Evolutionary conservation across 35 echinoderm and acorn worm genomes (phyloP).

Genomic region (Patiria miniata): DNA sequence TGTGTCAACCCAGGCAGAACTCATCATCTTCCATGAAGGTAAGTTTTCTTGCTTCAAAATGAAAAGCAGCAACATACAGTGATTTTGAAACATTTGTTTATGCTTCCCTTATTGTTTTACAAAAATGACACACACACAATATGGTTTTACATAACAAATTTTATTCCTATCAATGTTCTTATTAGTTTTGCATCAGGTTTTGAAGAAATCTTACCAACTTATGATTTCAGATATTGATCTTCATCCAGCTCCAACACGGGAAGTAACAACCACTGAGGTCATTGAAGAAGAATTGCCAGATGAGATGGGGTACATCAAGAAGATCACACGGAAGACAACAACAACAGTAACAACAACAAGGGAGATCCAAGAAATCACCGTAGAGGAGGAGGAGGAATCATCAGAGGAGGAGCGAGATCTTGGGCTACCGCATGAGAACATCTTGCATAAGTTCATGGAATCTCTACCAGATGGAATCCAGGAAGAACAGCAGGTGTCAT

Average conservation of each 20-base stretch:
- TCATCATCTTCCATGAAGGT: constrained; percentile 65
- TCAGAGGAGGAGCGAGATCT: constrained; percentile 54
- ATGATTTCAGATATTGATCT: background rate
- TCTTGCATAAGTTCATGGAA: constrained; percentile 73
- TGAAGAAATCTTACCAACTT: no score
- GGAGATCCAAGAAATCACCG: constrained; percentile 48
- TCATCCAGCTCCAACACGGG: constrained; percentile 15
- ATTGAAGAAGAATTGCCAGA: constrained; percentile 30
- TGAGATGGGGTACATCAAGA: constrained; percentile 35
- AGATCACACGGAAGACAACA: constrained; percentile 21
- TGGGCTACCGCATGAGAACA: constrained; percentile 70
- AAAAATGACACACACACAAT: no score
- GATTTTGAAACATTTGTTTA: no score
- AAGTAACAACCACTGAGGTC: constrained; percentile 17
- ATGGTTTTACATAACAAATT: no score
- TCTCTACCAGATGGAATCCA: constrained; percentile 46
- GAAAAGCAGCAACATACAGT: no score
- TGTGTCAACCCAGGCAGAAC: constrained; percentile 71
- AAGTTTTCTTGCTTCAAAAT: constrained; percentile 21
- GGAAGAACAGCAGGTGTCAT: background rate
- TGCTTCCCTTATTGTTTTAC: no score
- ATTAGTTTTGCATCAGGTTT: no score
- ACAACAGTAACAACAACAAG: constrained; percentile 58
- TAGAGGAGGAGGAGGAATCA: constrained; percentile 56
- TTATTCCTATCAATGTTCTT: no score